Percentiles rank a stretch among this genome's conserved stretches.
phyloP scores from a whole-genome alignment of 1,140 invertebrate genomes.

The Sipha flava region DNA sequence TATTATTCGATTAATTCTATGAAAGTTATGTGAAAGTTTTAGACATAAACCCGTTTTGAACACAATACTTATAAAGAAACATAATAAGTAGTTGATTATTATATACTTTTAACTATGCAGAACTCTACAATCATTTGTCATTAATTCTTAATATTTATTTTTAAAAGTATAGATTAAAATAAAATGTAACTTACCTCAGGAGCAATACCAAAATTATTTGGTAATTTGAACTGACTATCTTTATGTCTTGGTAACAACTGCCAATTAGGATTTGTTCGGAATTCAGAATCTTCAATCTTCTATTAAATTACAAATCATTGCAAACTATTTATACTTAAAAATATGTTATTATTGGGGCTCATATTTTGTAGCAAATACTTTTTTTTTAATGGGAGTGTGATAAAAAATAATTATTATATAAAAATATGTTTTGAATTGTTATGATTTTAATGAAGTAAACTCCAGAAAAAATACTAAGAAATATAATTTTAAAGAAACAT shows the following conservation, averaged over 20 bases:
- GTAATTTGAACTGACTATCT: slow-evolving; percentile 27
- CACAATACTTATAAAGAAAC: not conserved
- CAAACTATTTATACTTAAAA: no score
- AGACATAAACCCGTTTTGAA: not conserved
- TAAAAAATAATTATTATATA: no score
- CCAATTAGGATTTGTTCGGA: slow-evolving; percentile 28
- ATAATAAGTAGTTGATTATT: not conserved
- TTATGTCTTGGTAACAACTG: slow-evolving; percentile 9
- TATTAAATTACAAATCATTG: not conserved
- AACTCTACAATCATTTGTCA: not conserved
- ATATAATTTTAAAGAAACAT: no score
- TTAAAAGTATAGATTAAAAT: not conserved
- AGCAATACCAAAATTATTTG: slow-evolving; percentile 15
- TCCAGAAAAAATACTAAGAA: no score
- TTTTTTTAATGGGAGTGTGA: no score
- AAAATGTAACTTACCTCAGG: slow-evolving; percentile 1
- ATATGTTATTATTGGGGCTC: no score
- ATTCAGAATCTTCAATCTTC: slow-evolving; percentile 28
- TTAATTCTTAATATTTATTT: not conserved
- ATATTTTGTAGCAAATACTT: no score
- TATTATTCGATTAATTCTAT: no score
- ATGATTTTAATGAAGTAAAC: no score
- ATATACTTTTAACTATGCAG: not conserved
- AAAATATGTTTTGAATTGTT: no score
- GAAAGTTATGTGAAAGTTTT: no score